These are phyloP conservation scores for Hermaeophaga mercurialis DNA, from an alignment of 2,888 invertebrate genomes.

Conservation along the genomic window DNA sequence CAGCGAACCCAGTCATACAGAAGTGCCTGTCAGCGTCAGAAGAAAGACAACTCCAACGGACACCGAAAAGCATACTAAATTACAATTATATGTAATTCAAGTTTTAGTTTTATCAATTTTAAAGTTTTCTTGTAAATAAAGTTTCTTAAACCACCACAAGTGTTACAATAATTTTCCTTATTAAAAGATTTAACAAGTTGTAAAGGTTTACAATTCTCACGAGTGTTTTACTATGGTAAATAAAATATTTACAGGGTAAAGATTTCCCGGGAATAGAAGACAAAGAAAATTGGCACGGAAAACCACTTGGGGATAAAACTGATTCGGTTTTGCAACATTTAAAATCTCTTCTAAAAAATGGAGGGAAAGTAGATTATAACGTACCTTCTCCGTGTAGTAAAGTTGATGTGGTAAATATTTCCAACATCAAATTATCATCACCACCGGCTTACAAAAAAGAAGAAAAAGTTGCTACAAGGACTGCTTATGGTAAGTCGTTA, in stretches of 20 bases:
- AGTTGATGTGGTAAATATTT: conserved; percentile 73
- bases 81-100: no score
- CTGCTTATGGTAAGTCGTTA: conserved; percentile 86
- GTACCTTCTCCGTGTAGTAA: conserved; percentile 66
- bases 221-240: no score
- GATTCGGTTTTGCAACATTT: conserved; percentile 71
- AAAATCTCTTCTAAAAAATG: conserved; percentile 68
- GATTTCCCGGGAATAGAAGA: conserved; percentile 90
- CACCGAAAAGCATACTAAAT: no score
- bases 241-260: conserved; percentile 67
- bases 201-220: no score
- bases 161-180: no score
- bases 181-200: no score
- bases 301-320: conserved; percentile 84
- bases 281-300: conserved; percentile 95
- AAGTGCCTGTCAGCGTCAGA: no score
- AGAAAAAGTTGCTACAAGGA: conserved; percentile 82
- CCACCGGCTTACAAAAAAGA: conserved; percentile 83
- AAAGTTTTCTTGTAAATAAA: no score
- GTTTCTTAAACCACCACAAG: no score
- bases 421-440: conserved; percentile 70
- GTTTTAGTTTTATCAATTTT: no score
- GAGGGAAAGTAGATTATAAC: conserved; percentile 64
- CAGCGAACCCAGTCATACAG: no score
- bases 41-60: no score